Evolutionary conservation across 2,888 invertebrate species (phyloP).

Genomic region (Alentia gelatinosa): DNA sequence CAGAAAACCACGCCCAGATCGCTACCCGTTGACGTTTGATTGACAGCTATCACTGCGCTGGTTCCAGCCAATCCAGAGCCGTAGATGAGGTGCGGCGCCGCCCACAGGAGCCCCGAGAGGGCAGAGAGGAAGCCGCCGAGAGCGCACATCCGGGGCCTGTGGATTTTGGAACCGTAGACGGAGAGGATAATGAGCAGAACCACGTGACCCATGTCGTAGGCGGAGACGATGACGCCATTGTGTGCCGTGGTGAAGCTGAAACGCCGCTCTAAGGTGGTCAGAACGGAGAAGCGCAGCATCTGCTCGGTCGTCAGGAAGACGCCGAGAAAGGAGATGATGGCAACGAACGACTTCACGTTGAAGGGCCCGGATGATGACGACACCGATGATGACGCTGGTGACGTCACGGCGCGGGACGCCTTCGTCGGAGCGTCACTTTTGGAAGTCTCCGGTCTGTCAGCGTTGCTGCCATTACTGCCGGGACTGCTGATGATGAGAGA

Average conservation of each 20-base stretch:
- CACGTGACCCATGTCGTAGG: conserved; percentile 57
- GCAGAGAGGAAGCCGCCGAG: conserved; percentile 51
- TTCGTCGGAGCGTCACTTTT: background rate
- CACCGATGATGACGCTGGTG: background rate
- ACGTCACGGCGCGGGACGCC: no score
- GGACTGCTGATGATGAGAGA: no score
- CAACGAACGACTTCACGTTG: conserved; percentile 49
- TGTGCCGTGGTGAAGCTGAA: conserved; percentile 52
- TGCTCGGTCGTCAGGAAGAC: conserved; percentile 50
- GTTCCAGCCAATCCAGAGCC: conserved; percentile 31
- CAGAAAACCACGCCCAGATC: background rate
- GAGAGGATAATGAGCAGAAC: conserved; percentile 35
- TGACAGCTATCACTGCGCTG: background rate
- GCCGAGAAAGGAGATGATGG: conserved; percentile 13
- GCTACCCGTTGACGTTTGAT: background rate
- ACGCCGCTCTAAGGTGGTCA: conserved; percentile 53
- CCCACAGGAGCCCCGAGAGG: conserved; percentile 37
- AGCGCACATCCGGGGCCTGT: conserved; percentile 38
- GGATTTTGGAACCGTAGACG: conserved; percentile 48
- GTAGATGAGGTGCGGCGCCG: conserved; percentile 52
- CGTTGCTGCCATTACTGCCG: no score
- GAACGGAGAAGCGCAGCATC: conserved; percentile 46
- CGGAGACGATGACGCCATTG: conserved; percentile 50
- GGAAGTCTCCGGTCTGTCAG: background rate
- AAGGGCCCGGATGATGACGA: background rate